Evolutionary conservation across 2,888 invertebrate species (phyloP), one percentile per base, ranked within the genome.

Genomic region (Coronaproctus castanopsis): DNA sequence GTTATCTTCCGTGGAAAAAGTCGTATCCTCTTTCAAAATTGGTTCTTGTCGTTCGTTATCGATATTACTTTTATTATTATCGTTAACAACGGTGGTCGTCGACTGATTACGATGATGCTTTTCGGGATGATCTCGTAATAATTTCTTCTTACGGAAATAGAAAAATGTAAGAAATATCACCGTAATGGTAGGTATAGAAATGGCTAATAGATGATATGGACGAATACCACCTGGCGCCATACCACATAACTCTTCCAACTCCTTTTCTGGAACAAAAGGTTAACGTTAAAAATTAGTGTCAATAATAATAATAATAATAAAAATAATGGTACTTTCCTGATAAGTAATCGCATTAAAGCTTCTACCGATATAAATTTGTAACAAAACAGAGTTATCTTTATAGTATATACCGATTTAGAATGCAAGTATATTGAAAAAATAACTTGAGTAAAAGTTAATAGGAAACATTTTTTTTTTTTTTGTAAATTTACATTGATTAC

Each of bases 191-290:
- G 59, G 59, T 52, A 59, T 59, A 21, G 59, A 55, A 55, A 55
- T 55, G 50, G 59, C 59, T n/a, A 59, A 52, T 23, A 59, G 52
- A 50, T 59, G 59, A 49, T 59, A 55, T 21, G 59, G 55, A 24
- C 55, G 59, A 21, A 59, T 59, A 55, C 52, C 21, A 55, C 52
- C 21, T 24, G 59, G 59, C 52, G 59, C 59, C 59, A 59, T 59
- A 24, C 55, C 55, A 59, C 55, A 59, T 24, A 59, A 36, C 14
- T 36, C 36, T 14, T 36, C 36, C 8, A 5, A 14, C 36, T 36
- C 36, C 8, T 14, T 36, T 36, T 36, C 36, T 36, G 36, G 14
- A 36, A n/a, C n/a, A n/a, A n/a, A n/a, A n/a, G n/a, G n/a, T n/a
- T n/a, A n/a, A n/a, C n/a, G n/a, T n/a, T n/a, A n/a, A n/a, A n/a